Evolutionary conservation across 2,888 invertebrate genomes (phyloP), one percentile per base, ranked within the genome.

Genomic region (Drosophila neonasuta): DNA sequence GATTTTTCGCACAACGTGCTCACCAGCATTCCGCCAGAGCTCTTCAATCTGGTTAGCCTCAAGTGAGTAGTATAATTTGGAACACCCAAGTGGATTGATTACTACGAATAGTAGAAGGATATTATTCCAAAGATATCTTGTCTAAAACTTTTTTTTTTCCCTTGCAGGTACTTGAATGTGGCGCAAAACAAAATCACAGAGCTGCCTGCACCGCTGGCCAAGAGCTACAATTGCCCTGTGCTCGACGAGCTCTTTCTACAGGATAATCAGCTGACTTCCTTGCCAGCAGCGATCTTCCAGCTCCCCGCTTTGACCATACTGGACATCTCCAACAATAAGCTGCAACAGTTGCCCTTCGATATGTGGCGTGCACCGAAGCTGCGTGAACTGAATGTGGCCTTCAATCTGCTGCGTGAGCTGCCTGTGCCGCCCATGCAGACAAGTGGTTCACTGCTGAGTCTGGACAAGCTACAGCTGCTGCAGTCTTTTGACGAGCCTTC

Each of bases 241-340:
- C 91, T 99, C 60, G 97, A 98, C 86, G 98, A 98, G 88, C 91
- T 99, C 32, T 96, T 96, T 87, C 89, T 99, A n/a, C 96, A 97
- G 92, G 97, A 98, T 90, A 98, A 98, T 91, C 93, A 97, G 2
- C 91, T 99, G 36, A 96, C 96, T 73, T 92, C 93, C 56, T 91
- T 99, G 10, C 97, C 98, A 0, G 93, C 95, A 2, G 94, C 94
- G 57, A 91, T 99, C 30, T 98, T 98, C 92, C 92, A 93, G 5
- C 92, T 99, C 56, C 96, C 97, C 0, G 92, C 94, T 0, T 92
- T 99, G 41, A 92, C 93, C 10, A 95, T 95, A 2, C 92, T 99
- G 73, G 98, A 99, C 90, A 94, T 97, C n/a, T 97, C 98, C 0
- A 97, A 97, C 91, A 99, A 99, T 91, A 97, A 97, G 90, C 91